Evolutionary conservation across 2,797 vertebrate genomes (phyloP), one percentile per base, ranked within the genome.

Genomic region (Anolis apletophallus): DNA sequence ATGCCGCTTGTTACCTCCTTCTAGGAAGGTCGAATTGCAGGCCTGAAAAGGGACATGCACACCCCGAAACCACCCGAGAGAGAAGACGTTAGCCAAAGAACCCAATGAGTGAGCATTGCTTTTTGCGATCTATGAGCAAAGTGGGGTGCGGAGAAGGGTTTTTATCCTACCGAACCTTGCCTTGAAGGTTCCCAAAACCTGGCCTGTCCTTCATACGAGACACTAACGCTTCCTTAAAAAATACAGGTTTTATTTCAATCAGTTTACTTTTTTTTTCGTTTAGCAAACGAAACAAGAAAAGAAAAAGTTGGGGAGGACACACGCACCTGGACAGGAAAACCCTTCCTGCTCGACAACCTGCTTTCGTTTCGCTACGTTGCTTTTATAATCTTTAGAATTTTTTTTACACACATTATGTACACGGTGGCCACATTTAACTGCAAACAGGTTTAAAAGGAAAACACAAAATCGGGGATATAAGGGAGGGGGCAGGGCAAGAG

Each of bases 221-320:
- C 76, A 90, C 85, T 91, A 81, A 71, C 21, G 72, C 90, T 92
- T 93, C 86, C 92, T 92, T 90, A 74, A 92, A 93, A 95, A 94
- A 95, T 88, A 92, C 77, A 86, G 80, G 80, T 93, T 94, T 93
- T 36, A 59, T 29, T 90, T 93, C 2, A 17, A 17, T 52, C 23
- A 6, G 86, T 83, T 72, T n/a, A n/a, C n/a, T n/a, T n/a, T n/a
- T n/a, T n/a, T 57, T 21, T 8, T n/a, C 36, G 14, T 36, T 61
- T 34, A 34, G 12, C 14, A 93, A 94, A 95, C 93, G 89, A 90
- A 90, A 73, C 92, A 91, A 89, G 92, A 84, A 88, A 88, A 90
- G 88, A 83, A 81, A 89, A 1, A 88, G 86, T 40, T 40, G 91
- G 91, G 91, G 91, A 90, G 90, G 88, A 90, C 86, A 73, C 86